A percentile compares a stretch with the other conserved stretches of the same genome.
phyloP scores from a whole-genome alignment of 2,888 invertebrate genomes.

The Cataglyphis cursor region DNA sequence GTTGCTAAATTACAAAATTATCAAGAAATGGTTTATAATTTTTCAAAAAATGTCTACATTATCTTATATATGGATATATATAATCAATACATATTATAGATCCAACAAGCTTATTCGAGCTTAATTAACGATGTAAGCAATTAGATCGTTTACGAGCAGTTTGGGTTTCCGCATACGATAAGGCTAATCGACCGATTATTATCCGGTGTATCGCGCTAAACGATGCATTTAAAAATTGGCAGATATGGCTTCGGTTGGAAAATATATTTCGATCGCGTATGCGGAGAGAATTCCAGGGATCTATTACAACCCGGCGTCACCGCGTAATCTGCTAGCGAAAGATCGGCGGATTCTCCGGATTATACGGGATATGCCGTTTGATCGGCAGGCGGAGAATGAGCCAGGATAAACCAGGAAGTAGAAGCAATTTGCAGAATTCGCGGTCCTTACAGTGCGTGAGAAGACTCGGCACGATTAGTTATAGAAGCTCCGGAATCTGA shows the following conservation, averaged over 20 bases:
- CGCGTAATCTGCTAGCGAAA: slow-evolving; percentile 64
- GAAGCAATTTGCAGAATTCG: slow-evolving; percentile 76
- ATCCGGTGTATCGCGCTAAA: slow-evolving; percentile 12
- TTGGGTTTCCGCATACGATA: slow-evolving; percentile 32
- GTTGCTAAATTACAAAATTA: neutral
- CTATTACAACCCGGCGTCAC: slow-evolving; percentile 59
- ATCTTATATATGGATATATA: neutral
- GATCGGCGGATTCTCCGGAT: slow-evolving; percentile 67
- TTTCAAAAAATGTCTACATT: neutral
- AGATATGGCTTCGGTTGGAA: slow-evolving; percentile 21
- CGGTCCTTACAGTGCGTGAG: slow-evolving; percentile 78
- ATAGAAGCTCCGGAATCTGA: slow-evolving; percentile 72
- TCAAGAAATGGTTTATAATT: neutral
- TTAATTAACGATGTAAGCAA: slow-evolving; percentile 30
- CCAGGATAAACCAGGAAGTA: slow-evolving; percentile 72
- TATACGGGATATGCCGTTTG: slow-evolving; percentile 72
- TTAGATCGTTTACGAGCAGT: slow-evolving; percentile 24
- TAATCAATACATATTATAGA: neutral
- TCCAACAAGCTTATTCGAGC: slow-evolving; percentile 15
- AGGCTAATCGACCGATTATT: slow-evolving; percentile 36
- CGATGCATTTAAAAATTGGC: slow-evolving; percentile 36
- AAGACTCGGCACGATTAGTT: slow-evolving; percentile 67
- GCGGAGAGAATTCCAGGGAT: slow-evolving; percentile 48
- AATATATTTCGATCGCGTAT: slow-evolving; percentile 18
- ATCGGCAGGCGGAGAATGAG: slow-evolving; percentile 68